Evolutionary conservation across 2,113 vertebrate genomes (phyloP), one percentile per base, ranked within the genome.

Genomic region (Poeciliopsis retropinna): DNA sequence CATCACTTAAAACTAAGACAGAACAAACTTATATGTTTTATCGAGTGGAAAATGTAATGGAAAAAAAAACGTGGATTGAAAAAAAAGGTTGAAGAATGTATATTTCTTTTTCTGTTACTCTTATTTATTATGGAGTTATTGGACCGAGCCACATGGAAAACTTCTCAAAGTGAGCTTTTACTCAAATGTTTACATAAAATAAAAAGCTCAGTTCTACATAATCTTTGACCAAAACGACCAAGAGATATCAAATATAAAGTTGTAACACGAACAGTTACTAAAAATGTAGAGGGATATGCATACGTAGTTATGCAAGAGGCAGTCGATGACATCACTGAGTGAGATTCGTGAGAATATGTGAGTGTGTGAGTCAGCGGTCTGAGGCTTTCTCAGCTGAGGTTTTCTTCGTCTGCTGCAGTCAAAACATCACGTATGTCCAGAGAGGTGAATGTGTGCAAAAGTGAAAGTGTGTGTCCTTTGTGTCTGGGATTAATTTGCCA

Each of bases 381-480:
- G 25, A 22, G 62, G n/a, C 72, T 64, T 15, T 27, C 17, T 51
- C 17, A 22, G 47, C 47, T 70, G 70, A 31, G 27, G 47, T 80
- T 83, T 72, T 1, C 1, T 75, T 83, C 75, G 28, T 29, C 3
- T 54, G n/a, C 63, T 80, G 39, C 73, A 76, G 86, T 54, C 77
- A 85, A 79, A 90, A 75, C 51, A 34, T 66, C 64, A 90, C 6
- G 75, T 87, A 72, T 30, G 47, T 74, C 57, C 51, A 27, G n/a
- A 44, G 60, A 51, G 6, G 17, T 77, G 29, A 84, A 72, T 84
- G 76, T 80, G n/a, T n/a, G n/a, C n/a, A n/a, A n/a, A n/a, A 12
- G 61, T 27, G 41, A 7, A 4, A 39, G 22, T n/a, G 11, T 4
- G 25, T 69, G 54, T 64, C 9, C 17, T 60, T 14, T 67, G 6